Conservation (phyloP, 2,113 vertebrate species). For the Python bivittatus region DNA sequence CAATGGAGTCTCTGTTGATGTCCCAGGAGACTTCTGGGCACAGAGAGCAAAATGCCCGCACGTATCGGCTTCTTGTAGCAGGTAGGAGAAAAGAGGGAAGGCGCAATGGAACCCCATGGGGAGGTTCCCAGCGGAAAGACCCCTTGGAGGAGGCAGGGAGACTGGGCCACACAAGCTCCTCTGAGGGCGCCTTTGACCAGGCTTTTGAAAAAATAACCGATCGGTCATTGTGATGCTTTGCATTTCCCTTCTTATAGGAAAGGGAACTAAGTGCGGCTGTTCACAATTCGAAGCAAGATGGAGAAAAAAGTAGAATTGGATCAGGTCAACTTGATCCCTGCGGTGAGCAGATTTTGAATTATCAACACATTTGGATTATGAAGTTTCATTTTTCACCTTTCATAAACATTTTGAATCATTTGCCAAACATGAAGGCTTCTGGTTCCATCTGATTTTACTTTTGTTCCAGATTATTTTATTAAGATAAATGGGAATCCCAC, state of each 20-base stretch:
- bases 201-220: neutral
- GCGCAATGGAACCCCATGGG: neutral
- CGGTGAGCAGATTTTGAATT: neutral
- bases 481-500: neutral
- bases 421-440: neutral
- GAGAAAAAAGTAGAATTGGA: constrained; percentile 8
- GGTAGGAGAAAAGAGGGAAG: neutral
- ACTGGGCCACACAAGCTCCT: neutral
- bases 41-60: neutral
- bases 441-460: neutral
- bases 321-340: neutral
- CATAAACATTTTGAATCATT: neutral
- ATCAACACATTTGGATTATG: neutral
- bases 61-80: neutral
- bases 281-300: neutral
- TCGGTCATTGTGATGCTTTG: neutral
- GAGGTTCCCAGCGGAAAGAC: neutral
- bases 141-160: neutral
- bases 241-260: neutral
- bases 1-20: neutral
- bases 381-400: neutral
- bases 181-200: neutral
- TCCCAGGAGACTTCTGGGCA: neutral
- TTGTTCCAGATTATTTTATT: too few species aligned
- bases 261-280: constrained; percentile 8